phyloP scores from a whole-genome alignment of 2,888 invertebrate species.

The Synanthedon vespiformis region DNA sequence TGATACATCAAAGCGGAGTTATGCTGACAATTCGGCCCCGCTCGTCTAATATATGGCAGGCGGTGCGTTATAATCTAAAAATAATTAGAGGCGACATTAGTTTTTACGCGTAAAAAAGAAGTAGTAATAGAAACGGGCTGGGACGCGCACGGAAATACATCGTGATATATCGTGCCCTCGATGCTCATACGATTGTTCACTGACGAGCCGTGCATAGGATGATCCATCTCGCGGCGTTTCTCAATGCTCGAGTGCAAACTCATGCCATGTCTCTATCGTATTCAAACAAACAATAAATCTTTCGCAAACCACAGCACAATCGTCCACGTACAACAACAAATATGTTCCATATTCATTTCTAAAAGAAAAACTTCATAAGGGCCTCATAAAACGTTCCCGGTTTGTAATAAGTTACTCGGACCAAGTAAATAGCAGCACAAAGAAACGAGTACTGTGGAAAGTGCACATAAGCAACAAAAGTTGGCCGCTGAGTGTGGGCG shows the following conservation, averaged over 20 bases:
- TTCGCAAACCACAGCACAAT: constrained; percentile 23
- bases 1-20: constrained; percentile 66
- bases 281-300: constrained; percentile 8
- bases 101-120: constrained; percentile 69
- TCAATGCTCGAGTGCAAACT: neutral
- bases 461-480: constrained; percentile 47
- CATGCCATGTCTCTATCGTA: constrained; percentile 1
- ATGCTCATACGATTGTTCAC: constrained; percentile 48
- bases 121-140: constrained; percentile 40
- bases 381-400: constrained; percentile 37
- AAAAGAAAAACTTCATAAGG: constrained; percentile 44
- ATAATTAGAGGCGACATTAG: constrained; percentile 69
- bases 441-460: constrained; percentile 44
- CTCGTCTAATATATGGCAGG: constrained; percentile 63
- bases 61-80: constrained; percentile 70
- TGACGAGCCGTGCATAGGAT: constrained; percentile 35
- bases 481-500: constrained; percentile 39
- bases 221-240: constrained; percentile 13
- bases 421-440: constrained; percentile 39
- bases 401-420: constrained; percentile 36
- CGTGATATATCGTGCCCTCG: constrained; percentile 55
- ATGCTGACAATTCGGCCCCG: constrained; percentile 68
- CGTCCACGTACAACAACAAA: constrained; percentile 24
- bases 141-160: constrained; percentile 58
- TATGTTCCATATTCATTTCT: constrained; percentile 37